Evolutionary conservation across 2,797 vertebrate genomes (phyloP).

Genomic region (Trachops cirrhosus): DNA sequence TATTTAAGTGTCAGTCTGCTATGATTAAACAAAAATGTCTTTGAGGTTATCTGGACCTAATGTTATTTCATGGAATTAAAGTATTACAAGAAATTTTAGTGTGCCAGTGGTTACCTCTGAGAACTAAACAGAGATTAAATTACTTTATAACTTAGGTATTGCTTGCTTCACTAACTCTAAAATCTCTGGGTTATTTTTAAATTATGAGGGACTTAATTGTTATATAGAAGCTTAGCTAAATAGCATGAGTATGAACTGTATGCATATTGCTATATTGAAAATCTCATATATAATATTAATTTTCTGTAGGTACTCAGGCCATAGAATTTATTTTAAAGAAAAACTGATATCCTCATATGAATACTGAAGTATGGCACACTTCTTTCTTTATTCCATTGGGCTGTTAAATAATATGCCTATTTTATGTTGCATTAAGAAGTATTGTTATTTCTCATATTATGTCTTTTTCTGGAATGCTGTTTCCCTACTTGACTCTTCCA

Average conservation of each 20-base stretch:
- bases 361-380: not conserved
- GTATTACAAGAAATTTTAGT: not conserved
- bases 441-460: not conserved
- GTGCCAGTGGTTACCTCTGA: not conserved
- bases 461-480: not conserved
- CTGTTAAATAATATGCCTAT: conserved; percentile 19
- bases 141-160: not conserved
- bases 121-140: not conserved
- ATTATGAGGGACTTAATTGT: not conserved
- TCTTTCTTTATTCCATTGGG: not conserved
- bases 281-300: not conserved
- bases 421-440: not conserved
- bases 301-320: not conserved
- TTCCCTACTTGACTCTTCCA: not conserved
- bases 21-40: conserved; percentile 36
- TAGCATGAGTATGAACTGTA: not conserved
- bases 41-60: conserved; percentile 35
- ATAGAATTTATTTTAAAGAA: conserved; percentile 29
- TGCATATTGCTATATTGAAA: not conserved
- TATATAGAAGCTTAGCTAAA: not conserved
- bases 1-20: conserved; percentile 18
- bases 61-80: conserved; percentile 35
- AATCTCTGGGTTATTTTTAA: not conserved
- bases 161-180: not conserved
- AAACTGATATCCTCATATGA: not conserved